phyloP scores from a whole-genome alignment of 1,140 invertebrate species.

The Wasmannia auropunctata region DNA sequence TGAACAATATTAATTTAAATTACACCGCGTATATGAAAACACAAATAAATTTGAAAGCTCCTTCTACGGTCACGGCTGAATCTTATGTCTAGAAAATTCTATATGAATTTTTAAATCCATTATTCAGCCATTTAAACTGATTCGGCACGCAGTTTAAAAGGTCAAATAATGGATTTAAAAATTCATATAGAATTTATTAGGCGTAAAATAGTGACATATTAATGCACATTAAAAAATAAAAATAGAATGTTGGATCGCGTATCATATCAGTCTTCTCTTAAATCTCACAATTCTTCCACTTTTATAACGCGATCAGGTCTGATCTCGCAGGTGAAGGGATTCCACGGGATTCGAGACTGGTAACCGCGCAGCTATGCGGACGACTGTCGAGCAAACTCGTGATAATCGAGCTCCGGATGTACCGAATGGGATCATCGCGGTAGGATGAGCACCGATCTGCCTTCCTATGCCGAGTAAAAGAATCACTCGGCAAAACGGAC shows the following conservation, averaged over 20 bases:
- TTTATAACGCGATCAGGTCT: slow-evolving; percentile 38
- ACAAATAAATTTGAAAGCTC: no score
- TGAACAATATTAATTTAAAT: no score
- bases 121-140: no score
- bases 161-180: no score
- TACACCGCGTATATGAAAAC: no score
- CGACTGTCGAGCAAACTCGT: slow-evolving; percentile 51
- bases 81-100: no score
- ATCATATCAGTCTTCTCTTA: not conserved
- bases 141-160: no score
- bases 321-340: slow-evolving; percentile 44
- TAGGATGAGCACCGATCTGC: slow-evolving; percentile 79
- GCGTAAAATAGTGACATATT: not conserved
- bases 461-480: slow-evolving; percentile 63
- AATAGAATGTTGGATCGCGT: not conserved
- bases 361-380: slow-evolving; percentile 44
- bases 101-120: no score
- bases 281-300: slow-evolving; percentile 33
- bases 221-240: slow-evolving; percentile 6
- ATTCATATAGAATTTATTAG: no score
- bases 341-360: slow-evolving; percentile 28
- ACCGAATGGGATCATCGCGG: slow-evolving; percentile 79
- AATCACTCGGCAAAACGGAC: slow-evolving; percentile 37
- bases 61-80: no score
- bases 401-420: slow-evolving; percentile 72